These are phyloP conservation scores for Coenonympha glycerion DNA, from an alignment of 2,888 invertebrate species.

Conservation along the genomic window DNA sequence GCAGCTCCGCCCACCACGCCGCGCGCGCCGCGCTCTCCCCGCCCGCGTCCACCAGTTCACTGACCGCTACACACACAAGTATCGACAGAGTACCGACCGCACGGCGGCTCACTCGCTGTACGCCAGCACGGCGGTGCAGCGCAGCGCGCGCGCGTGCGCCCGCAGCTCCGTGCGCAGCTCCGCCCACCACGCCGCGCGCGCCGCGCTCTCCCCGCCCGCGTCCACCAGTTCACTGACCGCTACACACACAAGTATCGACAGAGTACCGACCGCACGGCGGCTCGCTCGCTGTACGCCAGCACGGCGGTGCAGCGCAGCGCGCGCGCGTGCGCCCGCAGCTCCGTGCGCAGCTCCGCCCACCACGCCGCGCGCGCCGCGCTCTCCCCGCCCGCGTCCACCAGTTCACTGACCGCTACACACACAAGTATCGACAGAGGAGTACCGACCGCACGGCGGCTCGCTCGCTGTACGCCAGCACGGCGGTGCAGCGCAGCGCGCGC, in stretches of 20 bases:
- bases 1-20: constrained; percentile 97
- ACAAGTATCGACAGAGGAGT: too few relatives aligned
- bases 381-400: constrained; percentile 87
- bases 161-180: constrained; percentile 96
- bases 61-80: too few relatives aligned
- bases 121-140: constrained; percentile 95
- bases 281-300: constrained; percentile 93
- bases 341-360: constrained; percentile 98
- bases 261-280: too few relatives aligned
- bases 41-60: constrained; percentile 81
- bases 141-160: constrained; percentile 92
- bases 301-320: constrained; percentile 96
- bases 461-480: constrained; percentile 94
- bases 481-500: constrained; percentile 92
- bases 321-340: constrained; percentile 94
- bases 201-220: constrained; percentile 92
- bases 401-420: constrained; percentile 61
- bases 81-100: too few relatives aligned
- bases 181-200: constrained; percentile 97
- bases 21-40: constrained; percentile 93
- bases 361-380: constrained; percentile 94
- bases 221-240: constrained; percentile 72
- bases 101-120: constrained; percentile 96
- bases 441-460: too few relatives aligned
- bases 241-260: too few relatives aligned